Base-by-base conservation (phyloP, 2,888 invertebrate species). In the Anthrax anthrax region DNA sequence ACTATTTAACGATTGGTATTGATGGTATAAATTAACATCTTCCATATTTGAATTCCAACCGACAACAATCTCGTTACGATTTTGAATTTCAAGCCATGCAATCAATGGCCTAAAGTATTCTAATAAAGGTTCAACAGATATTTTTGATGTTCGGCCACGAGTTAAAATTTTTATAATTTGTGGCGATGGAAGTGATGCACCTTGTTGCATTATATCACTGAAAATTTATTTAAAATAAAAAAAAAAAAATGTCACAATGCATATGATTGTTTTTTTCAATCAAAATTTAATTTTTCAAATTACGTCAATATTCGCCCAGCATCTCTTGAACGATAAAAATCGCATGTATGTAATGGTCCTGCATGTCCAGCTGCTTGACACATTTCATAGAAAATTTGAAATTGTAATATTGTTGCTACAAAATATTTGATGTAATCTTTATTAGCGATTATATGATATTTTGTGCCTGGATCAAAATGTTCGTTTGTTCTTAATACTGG, bases 381-480 rank as follows among this genome's bases (percentile, higher is more conserved):
- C 47, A 90, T 69, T 37, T 83, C 78, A 55, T 85, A 79, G 61
- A 81, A 84, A 43, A 91, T 75, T 71, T 90, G 90, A 70, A 90
- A 91, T 70, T 91, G 87, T 47, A 90, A 67, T 6, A 90, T 71
- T 17, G 82, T 76, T 0, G 84, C 82, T 3, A 90, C 77, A 62
- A 89, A 90, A 64, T 90, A 90, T 60, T 86, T 82, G 54, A 73
- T 73, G 64, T 74, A 79, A 50, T 77, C 75, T 66, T 78, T 73
- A 64, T 88, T 84, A 4, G 83, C 80, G 5, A 84, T 77, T 9
- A 90, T 71, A 59, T 90, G 89, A 60, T 84, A 84, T 58, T 89
- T 90, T 2, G 88, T 75, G 2, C 81, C 88, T 1, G 89, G 80
- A 60, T 90, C 89, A 55, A 90, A 86, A 62, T 89, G 84, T 1